Percentiles rank a stretch among this genome's conserved stretches.
phyloP scores from a whole-genome alignment of 2,797 vertebrate genomes.

The Novumbra hubbsi region DNA sequence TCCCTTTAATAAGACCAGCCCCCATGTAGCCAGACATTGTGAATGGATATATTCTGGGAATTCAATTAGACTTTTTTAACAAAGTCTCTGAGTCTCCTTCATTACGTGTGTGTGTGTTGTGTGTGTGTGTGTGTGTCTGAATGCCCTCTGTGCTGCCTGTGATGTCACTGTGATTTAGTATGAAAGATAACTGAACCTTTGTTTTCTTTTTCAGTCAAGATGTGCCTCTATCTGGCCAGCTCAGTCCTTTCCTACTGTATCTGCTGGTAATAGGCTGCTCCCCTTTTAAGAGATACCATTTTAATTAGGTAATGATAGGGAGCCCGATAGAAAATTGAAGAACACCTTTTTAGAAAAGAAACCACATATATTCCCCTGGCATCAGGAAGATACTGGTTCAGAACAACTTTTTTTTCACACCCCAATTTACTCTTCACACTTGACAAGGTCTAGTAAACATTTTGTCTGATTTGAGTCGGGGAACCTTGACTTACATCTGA shows the following conservation, averaged over 20 bases:
- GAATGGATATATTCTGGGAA: conserved; percentile 41
- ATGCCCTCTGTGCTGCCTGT: conserved; percentile 22
- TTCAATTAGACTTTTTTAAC: conserved; percentile 52
- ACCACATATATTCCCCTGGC: conserved; percentile 58
- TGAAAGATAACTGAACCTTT: conserved; percentile 38
- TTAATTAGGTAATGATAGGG: conserved; percentile 71
- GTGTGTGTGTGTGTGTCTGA: background rate
- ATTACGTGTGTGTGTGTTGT: background rate
- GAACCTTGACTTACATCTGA: no score
- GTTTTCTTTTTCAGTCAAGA: conserved; percentile 7
- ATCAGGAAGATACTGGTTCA: conserved; percentile 36
- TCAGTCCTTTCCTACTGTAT: conserved; percentile 31
- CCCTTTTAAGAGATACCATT: conserved; percentile 30
- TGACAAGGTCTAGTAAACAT: conserved; percentile 8
- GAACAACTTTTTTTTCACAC: conserved; percentile 33
- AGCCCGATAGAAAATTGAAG: conserved; percentile 68
- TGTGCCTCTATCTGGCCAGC: conserved; percentile 18
- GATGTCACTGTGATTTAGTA: conserved; percentile 34
- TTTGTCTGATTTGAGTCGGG: conserved; percentile 2
- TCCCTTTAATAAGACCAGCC: conserved; percentile 40
- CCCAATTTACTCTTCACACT: conserved; percentile 58
- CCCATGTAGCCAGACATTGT: conserved; percentile 32
- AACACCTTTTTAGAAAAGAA: conserved; percentile 66
- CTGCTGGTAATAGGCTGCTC: conserved; percentile 1
- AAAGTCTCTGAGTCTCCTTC: conserved; percentile 34